Base-by-base conservation (phyloP, 2,113 vertebrate genomes). In the Trichomycterus rosablanca region DNA sequence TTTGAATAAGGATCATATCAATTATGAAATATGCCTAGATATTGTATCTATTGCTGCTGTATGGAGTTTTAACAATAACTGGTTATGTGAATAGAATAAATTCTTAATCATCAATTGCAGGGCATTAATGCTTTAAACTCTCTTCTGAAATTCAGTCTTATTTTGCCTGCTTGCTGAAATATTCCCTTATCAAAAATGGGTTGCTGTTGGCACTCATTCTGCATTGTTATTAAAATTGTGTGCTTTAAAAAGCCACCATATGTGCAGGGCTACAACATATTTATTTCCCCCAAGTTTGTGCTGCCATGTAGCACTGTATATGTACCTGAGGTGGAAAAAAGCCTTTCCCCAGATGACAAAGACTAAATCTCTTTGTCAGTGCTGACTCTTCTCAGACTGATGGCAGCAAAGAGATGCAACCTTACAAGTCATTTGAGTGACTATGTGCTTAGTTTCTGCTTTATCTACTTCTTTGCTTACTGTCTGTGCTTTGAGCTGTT, bases 351-450 rank as follows among this genome's bases (percentile, higher is more conserved):
- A 76, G 80, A 84, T 84, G 84, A 86, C 83, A 80, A 84, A 86
- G 80, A 83, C 82, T 88, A 84, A 88, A 86, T 84, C 83, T 83
- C 76, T 83, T 81, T 86, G 83, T 87, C 83, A 83, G 80, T 83
- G 78, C 82, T 78, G 79, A 84, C 85, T 84, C 82, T 82, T 82
- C 72, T 53, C 59, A 62, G 62, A 62, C 54, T 76, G 77, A 83
- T 81, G 80, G 81, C 70, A 87, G 82, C 74, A 80, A 80, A 81
- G 78, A 84, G 87, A 88, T 84, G 82, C 78, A 65, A 86, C 82
- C 83, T 81, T 85, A 84, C 83, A 82, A 78, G 79, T 83, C 80
- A 78, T 86, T 87, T 84, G 81, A 83, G 78, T 73, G 74, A 73
- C 70, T 74, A 34, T 62, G 62, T 63, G 14, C 4, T 40, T n/a